These are phyloP conservation scores for Drosophila imparisetae DNA, from an alignment of 2,888 invertebrate species.

Conservation along the genomic window DNA sequence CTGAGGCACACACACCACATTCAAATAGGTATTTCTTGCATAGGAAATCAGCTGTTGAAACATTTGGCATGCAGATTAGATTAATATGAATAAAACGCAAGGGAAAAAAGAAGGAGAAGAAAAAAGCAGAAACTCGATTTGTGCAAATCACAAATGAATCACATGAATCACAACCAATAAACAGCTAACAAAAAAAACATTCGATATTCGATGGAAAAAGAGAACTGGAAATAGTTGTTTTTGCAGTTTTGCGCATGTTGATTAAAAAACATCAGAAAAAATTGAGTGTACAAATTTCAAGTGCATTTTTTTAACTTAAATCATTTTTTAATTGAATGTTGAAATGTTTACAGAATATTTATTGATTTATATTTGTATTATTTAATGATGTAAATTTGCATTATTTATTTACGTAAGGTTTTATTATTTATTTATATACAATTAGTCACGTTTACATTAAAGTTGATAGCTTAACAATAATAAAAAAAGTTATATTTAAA, in stretches of 20 bases:
- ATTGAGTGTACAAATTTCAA: neutral
- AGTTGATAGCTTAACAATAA: neutral
- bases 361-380: neutral
- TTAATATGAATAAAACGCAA: conserved; percentile 17
- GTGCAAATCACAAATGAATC: conserved; percentile 42
- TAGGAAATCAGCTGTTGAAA: conserved; percentile 25
- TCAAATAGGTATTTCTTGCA: conserved; percentile 8
- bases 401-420: neutral
- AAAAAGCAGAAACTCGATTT: conserved; percentile 14
- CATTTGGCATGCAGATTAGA: conserved; percentile 38
- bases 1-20: conserved; percentile 3
- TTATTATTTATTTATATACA: neutral
- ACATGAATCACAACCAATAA: conserved; percentile 31
- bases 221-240: neutral
- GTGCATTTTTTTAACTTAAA: neutral
- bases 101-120: neutral
- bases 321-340: neutral
- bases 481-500: neutral
- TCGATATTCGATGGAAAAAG: conserved; percentile 17
- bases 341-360: neutral
- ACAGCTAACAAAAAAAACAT: conserved; percentile 39
- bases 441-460: neutral
- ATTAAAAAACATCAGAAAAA: neutral
- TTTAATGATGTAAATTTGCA: neutral
- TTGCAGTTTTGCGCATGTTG: neutral